phyloP scores from a whole-genome alignment of 2,797 vertebrate genomes.

The Myotis planiceps region DNA sequence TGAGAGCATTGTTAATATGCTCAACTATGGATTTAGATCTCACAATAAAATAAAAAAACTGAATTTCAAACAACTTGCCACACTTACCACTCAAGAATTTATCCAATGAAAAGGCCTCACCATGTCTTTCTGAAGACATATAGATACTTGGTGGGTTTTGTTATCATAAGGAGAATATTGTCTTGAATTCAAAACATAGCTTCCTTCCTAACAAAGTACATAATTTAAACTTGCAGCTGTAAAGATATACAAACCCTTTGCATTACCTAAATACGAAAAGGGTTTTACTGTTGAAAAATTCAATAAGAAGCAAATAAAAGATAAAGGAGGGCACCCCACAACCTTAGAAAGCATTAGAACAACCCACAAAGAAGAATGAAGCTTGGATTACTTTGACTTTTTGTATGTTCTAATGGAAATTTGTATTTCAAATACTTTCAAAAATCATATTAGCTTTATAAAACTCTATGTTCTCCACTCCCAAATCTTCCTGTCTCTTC shows the following conservation, averaged over 20 bases:
- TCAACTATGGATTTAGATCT: not conserved
- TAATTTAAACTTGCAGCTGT: not conserved
- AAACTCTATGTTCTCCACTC: slow-evolving; percentile 35
- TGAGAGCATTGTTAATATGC: not conserved
- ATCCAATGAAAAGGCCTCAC: not conserved
- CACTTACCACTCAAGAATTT: not conserved
- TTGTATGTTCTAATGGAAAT: not conserved
- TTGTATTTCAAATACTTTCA: slow-evolving; percentile 53
- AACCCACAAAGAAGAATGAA: not conserved
- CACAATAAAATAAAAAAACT: slow-evolving; percentile 1
- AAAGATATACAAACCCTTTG: not conserved
- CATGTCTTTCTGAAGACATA: not conserved
- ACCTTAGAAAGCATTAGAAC: not conserved
- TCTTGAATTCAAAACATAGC: not conserved
- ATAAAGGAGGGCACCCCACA: not conserved
- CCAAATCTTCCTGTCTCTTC: slow-evolving; percentile 16
- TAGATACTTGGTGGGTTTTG: not conserved
- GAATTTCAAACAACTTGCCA: not conserved
- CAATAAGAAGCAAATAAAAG: slow-evolving; percentile 21
- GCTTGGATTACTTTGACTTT: not conserved
- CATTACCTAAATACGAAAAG: not conserved
- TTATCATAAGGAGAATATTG: slow-evolving; percentile 13
- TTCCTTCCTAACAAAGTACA: not conserved
- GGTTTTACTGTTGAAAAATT: not conserved
- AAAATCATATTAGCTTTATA: slow-evolving; percentile 63